phyloP scores from a whole-genome alignment of 2,797 vertebrate species.

The Coreius guichenoti region DNA sequence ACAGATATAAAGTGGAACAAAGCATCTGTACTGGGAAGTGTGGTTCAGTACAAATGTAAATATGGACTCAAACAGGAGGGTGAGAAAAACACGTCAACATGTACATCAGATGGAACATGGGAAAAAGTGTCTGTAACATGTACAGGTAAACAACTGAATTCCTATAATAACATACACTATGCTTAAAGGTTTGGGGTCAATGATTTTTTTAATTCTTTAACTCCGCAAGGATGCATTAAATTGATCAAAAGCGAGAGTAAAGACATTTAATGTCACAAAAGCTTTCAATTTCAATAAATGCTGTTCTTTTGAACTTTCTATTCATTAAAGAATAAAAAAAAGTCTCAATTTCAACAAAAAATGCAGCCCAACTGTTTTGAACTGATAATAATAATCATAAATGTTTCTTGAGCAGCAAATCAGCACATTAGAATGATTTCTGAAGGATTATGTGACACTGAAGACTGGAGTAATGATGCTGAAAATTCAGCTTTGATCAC shows the following conservation, averaged over 20 bases:
- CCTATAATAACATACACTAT: not conserved
- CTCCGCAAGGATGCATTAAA: not conserved
- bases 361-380: not conserved
- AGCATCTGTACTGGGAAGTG: slow-evolving; percentile 71
- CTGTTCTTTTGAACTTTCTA: too few species aligned
- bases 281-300: not conserved
- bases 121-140: slow-evolving; percentile 77
- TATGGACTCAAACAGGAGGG: slow-evolving; percentile 78
- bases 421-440: not conserved
- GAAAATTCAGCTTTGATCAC: not conserved
- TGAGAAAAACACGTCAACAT: slow-evolving; percentile 76
- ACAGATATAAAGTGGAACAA: slow-evolving; percentile 78
- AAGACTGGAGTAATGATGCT: not conserved
- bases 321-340: not conserved
- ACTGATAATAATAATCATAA: not conserved
- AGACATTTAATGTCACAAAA: not conserved
- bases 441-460: not conserved
- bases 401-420: not conserved
- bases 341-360: not conserved
- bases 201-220: not conserved
- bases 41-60: slow-evolving; percentile 78
- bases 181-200: not conserved
- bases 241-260: not conserved
- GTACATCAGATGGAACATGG: slow-evolving; percentile 79
- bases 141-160: slow-evolving; percentile 74